Conservation (phyloP, 2,113 vertebrate species). For the Merops nubicus region DNA sequence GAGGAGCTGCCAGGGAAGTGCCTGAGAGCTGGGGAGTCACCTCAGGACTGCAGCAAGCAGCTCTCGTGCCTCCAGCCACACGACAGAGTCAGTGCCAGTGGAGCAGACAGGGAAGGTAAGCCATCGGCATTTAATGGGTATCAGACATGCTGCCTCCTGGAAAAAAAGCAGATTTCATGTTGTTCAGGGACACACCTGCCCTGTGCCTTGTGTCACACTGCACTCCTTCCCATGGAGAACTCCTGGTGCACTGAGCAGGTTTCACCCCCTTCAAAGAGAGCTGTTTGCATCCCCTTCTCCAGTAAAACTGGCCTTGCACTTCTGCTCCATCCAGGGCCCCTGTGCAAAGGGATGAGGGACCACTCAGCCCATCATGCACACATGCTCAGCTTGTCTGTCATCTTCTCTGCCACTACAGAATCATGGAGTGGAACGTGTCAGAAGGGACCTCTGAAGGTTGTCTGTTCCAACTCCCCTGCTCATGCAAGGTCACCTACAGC, state of each 20-base stretch:
- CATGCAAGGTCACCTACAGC: not conserved
- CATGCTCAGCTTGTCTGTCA: fast-evolving
- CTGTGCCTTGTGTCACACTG: fast-evolving
- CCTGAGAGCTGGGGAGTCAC: fast-evolving
- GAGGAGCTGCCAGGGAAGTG: not conserved
- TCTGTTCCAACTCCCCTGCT: not conserved
- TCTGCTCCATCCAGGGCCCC: not conserved
- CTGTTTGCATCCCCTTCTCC: not conserved
- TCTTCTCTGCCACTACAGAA: not conserved
- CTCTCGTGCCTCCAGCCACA: not conserved
- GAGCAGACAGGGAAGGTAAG: not conserved
- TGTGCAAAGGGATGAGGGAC: not conserved
- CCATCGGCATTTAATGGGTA: not conserved
- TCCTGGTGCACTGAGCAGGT: not conserved
- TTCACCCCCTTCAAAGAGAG: not conserved
- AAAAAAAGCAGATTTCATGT: not conserved
- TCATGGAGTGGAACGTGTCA: not conserved
- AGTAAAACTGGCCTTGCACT: not conserved
- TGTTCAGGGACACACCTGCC: not conserved
- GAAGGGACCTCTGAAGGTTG: not conserved
- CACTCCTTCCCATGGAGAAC: not conserved
- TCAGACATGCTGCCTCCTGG: not conserved
- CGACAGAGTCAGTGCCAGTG: fast-evolving
- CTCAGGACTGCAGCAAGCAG: not conserved
- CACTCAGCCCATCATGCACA: not conserved